These are phyloP conservation scores for Xanthia icteritia DNA, from an alignment of 2,888 invertebrate genomes.

Conservation along the genomic window DNA sequence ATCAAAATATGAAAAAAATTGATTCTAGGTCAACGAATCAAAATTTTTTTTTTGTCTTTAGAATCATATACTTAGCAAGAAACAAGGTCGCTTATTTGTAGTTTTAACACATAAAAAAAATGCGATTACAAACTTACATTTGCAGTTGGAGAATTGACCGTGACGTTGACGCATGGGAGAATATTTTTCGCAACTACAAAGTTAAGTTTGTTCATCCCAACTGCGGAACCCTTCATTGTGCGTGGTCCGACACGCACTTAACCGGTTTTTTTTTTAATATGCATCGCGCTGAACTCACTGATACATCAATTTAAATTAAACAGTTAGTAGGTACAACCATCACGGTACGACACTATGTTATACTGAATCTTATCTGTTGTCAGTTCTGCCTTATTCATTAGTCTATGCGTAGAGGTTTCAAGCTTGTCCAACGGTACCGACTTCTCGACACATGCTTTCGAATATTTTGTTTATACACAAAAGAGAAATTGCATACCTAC, in stretches of 20 bases:
- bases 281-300: neutral
- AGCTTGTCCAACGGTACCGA: slow-evolving; percentile 76
- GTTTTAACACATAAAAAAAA: neutral
- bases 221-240: neutral
- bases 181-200: neutral
- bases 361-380: neutral
- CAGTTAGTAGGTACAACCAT: neutral
- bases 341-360: neutral
- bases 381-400: slow-evolving; percentile 39
- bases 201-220: neutral
- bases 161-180: neutral
- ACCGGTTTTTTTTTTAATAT: neutral
- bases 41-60: neutral
- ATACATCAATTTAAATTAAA: neutral
- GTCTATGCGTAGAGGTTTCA: slow-evolving; percentile 66
- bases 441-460: slow-evolving; percentile 76
- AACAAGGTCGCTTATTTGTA: neutral
- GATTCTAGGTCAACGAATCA: neutral
- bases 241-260: neutral
- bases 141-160: neutral
- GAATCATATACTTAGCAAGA: neutral
- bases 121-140: neutral
- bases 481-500: slow-evolving; percentile 74
- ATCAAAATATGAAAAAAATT: neutral
- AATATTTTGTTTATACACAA: slow-evolving; percentile 68